Evolutionary conservation across 2,797 vertebrate genomes (phyloP).

Genomic region (Linurgus olivaceus): DNA sequence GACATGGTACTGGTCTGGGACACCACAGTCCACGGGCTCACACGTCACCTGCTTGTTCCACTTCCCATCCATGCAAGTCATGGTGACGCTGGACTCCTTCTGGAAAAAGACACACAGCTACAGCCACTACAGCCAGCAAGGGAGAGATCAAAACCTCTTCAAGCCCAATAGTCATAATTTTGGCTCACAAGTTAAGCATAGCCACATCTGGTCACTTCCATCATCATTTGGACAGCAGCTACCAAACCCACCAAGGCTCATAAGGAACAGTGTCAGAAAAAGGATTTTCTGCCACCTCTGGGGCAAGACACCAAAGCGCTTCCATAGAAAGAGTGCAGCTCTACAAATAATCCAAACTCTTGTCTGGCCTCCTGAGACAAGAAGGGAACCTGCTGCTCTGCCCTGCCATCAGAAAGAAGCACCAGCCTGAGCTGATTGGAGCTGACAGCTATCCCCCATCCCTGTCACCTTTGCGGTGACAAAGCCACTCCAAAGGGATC

Average conservation of each 20-base stretch:
- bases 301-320: not conserved
- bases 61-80: conserved; percentile 91
- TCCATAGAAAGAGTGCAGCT: not conserved
- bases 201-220: not conserved
- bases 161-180: not conserved
- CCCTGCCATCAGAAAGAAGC: not conserved
- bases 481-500: not conserved
- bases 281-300: not conserved
- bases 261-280: not conserved
- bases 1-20: conserved; percentile 93
- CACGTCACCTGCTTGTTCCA: conserved; percentile 96
- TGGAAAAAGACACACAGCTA: conserved; percentile 62
- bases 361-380: not conserved
- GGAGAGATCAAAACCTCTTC: not conserved
- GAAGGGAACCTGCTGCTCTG: not conserved
- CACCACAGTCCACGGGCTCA: conserved; percentile 92
- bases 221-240: not conserved
- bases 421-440: not conserved
- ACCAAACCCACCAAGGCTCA: not conserved
- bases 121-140: not conserved
- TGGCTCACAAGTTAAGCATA: not conserved
- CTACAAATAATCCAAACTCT: not conserved
- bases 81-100: conserved; percentile 83
- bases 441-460: not conserved
- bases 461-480: not conserved